phyloP scores from a whole-genome alignment of 2,113 vertebrate genomes.

The Lutjanus erythropterus region DNA sequence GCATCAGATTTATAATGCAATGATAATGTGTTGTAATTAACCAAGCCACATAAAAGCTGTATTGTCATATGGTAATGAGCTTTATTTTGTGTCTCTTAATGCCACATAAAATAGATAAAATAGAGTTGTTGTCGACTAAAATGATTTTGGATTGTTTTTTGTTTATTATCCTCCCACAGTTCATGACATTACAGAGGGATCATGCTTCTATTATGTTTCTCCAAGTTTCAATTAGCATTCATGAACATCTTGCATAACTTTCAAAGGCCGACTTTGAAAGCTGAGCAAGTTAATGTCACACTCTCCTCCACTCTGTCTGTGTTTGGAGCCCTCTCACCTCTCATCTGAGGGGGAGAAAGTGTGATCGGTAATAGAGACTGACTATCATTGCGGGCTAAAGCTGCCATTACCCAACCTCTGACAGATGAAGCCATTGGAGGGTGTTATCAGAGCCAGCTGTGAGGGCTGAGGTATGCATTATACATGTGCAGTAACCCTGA shows the following conservation, averaged over 20 bases:
- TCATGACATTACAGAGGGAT: neutral
- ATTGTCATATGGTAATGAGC: slow-evolving; percentile 40
- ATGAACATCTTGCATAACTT: neutral
- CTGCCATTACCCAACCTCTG: slow-evolving; percentile 88
- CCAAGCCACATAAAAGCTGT: slow-evolving; percentile 32
- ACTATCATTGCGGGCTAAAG: slow-evolving; percentile 80
- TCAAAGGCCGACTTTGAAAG: slow-evolving; percentile 67
- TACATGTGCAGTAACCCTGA: slow-evolving; percentile 88
- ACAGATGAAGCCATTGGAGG: slow-evolving; percentile 92
- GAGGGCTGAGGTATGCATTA: slow-evolving; percentile 89
- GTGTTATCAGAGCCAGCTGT: slow-evolving; percentile 93
- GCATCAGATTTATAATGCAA: slow-evolving; percentile 27
- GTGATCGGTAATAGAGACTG: slow-evolving; percentile 88
- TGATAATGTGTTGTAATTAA: slow-evolving; percentile 56
- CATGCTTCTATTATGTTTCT: neutral
- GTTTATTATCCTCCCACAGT: neutral
- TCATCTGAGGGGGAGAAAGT: slow-evolving; percentile 82
- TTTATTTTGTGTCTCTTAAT: slow-evolving; percentile 6
- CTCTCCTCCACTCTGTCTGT: slow-evolving; percentile 59
- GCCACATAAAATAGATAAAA: slow-evolving; percentile 21
- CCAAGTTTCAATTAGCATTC: slow-evolving; percentile 2
- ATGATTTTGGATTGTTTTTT: slow-evolving; percentile 10
- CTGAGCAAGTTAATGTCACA: slow-evolving; percentile 76
- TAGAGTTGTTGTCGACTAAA: neutral
- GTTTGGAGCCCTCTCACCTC: slow-evolving; percentile 87